Evolutionary conservation across 2,888 invertebrate genomes (phyloP).

Genomic region (Pseudeuparius sepicola): DNA sequence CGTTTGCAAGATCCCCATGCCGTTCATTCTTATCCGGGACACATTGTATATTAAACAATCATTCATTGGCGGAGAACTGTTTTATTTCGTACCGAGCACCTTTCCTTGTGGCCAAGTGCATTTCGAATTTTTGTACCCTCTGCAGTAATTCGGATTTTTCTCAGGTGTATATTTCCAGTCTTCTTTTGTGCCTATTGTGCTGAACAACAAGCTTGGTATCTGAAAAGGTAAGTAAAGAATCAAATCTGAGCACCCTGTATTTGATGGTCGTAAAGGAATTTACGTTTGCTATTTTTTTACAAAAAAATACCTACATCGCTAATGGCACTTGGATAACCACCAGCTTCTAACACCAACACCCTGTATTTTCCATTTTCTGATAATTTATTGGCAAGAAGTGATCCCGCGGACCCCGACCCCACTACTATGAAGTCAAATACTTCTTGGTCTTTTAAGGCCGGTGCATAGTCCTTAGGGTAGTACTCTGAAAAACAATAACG

Average conservation of each 20-base stretch:
- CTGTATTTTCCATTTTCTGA: constrained; percentile 60
- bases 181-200: constrained; percentile 25
- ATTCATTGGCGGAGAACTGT: no score
- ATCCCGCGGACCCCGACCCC: constrained; percentile 74
- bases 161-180: constrained; percentile 42
- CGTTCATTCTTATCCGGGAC: no score
- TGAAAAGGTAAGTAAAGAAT: constrained; percentile 23
- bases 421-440: constrained; percentile 70
- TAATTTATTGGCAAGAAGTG: constrained; percentile 62
- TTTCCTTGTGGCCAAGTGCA: constrained; percentile 52
- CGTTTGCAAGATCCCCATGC: no score
- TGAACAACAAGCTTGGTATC: constrained; percentile 37
- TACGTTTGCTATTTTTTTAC: constrained; percentile 1
- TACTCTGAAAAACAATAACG: constrained; percentile 13
- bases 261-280: constrained; percentile 3
- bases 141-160: constrained; percentile 36
- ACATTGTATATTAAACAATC: no score
- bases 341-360: constrained; percentile 64
- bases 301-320: constrained; percentile 35
- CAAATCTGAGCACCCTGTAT: background rate
- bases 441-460: constrained; percentile 43
- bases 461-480: constrained; percentile 27
- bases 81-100: no score
- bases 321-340: constrained; percentile 41
- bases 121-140: constrained; percentile 30